Base-by-base conservation (phyloP, 2,797 vertebrate genomes). In the Lithobates pipiens region DNA sequence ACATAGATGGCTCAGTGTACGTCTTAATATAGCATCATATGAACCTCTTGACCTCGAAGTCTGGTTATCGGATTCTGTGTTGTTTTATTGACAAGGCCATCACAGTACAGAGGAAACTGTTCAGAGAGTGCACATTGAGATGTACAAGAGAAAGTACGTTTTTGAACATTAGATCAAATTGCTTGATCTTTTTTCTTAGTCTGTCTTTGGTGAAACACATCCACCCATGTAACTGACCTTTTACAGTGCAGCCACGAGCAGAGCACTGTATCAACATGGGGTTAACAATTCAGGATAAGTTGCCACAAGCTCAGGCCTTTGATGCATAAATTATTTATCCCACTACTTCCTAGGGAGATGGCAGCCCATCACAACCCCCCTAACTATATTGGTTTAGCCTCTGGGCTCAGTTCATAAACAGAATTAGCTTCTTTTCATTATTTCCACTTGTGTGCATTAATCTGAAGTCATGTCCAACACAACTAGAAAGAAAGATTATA, bases 381-480 rank as follows among this genome's bases (percentile, higher is more conserved):
- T 86, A 79, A 83, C 85, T 86, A 86, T 86, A 86, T 86, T 86
- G 85, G 85, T 86, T 86, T 86, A 86, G 85, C 85, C 85, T 86
- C 85, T 86, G 85, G 85, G 85, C 85, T 83, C 70, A 74, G 85
- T 86, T 86, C 85, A 86, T 86, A 86, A 86, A 86, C 85, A 86
- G 85, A 86, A 86, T 86, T 86, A 86, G 85, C 80, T 86, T 86
- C 85, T 86, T 86, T 86, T 86, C 85, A 86, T 86, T 86, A 86
- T 83, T 86, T 83, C 76, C 85, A 86, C 85, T 83, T 83, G 85
- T 86, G 85, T 77, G 85, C 80, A 83, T 79, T 86, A 86, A 83
- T 86, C 80, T 86, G 76, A 86, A 86, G 80, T 86, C 85, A 75
- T 86, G 85, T 86, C 85, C 85, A 79, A 83, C 80, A 75, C 85